Base-by-base conservation (phyloP, 2,113 vertebrate genomes). In the Dipodomys stephensi region DNA sequence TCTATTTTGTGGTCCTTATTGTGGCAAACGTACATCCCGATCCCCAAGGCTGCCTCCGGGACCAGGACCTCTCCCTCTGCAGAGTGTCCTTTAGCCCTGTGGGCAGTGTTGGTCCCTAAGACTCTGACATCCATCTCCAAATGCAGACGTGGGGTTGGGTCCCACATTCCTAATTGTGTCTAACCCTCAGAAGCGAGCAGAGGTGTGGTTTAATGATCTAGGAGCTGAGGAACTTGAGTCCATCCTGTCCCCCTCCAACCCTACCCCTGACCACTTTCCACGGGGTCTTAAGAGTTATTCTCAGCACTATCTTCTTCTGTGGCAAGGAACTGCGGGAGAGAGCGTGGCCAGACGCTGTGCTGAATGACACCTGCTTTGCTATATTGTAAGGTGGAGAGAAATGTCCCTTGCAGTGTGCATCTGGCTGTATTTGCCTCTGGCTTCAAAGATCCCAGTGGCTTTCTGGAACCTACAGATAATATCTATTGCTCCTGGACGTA, bases 261-360 rank as follows among this genome's bases (percentile, higher is more conserved):
- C 53, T 16, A 57, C 35, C 35, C 35, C 35, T 39, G 53, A 57
- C 53, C 39, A 94, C 79, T 87, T 77, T 18, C 79, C 80, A 72
- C 57, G 69, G 69, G 23, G 74, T 93, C 80, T 94, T 6, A 91
- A 39, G 49, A 76, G 74, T 92, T 67, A 30, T 78, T 84, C 81
- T 62, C 35, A 12, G 49, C 30, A 72, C 86, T 12, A 20, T 57
- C 78, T 82, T 80, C 79, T 77, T 25, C 19, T 81, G 49, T 86
- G 74, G 81, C 64, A 69, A 53, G 77, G 79, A 71, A 27, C 62
- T 30, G 22, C 15, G 44, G 90, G 13, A 2, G 39, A 53, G 44
- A 71, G 35, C 25, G 46, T 53, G 53, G 57, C 91, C 74, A 49
- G 35, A 68, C 83, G 78, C 28, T 0, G 5, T 79, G 9, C 71